Evolutionary conservation across 2,113 vertebrate genomes (phyloP).

Genomic region (Xyrauchen texanus): DNA sequence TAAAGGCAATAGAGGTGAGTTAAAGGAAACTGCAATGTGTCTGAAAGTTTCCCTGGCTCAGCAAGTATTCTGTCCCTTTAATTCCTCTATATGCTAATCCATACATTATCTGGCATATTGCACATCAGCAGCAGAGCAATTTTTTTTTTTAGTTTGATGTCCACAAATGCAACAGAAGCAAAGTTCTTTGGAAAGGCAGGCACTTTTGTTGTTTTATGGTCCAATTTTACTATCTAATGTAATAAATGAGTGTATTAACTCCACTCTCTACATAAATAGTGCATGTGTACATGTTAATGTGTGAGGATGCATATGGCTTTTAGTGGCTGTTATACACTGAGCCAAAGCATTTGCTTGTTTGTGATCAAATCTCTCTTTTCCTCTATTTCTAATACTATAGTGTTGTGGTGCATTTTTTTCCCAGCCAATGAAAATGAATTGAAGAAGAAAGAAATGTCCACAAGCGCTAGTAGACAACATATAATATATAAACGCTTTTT

Average conservation of each 20-base stretch:
- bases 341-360: conserved; percentile 59
- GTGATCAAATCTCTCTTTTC: conserved; percentile 25
- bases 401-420: conserved; percentile 4
- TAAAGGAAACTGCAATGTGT: neutral
- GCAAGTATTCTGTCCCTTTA: conserved; percentile 56
- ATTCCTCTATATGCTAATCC: conserved; percentile 51
- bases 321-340: conserved; percentile 37
- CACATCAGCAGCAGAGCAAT: conserved; percentile 66
- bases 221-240: conserved; percentile 67
- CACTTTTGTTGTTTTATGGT: conserved; percentile 69
- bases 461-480: no score
- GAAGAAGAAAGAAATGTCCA: no score
- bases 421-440: no score
- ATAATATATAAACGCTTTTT: no score
- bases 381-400: neutral
- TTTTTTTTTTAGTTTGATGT: conserved; percentile 57
- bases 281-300: conserved; percentile 53
- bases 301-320: conserved; percentile 37
- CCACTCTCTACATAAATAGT: conserved; percentile 57
- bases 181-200: conserved; percentile 63
- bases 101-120: conserved; percentile 61
- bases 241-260: conserved; percentile 72
- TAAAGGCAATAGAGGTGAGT: no score
- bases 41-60: conserved; percentile 34
- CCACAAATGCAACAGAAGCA: conserved; percentile 72